Conservation (phyloP, 2,888 invertebrate genomes). For the Hirtodrosophila alboralis region DNA sequence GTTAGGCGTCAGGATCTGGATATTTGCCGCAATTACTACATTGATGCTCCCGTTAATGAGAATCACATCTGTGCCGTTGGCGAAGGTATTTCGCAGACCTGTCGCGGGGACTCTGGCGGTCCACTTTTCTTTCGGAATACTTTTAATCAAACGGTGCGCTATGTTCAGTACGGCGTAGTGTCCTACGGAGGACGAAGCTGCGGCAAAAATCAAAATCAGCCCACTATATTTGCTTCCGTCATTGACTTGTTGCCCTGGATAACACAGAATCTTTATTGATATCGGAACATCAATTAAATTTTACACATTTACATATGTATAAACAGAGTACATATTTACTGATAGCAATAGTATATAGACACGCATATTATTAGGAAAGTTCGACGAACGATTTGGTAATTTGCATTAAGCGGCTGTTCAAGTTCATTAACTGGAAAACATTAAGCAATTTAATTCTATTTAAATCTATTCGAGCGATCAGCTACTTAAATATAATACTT, state of each 20-base stretch:
- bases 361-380: constrained; percentile 48
- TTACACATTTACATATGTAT: not conserved
- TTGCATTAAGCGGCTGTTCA: constrained; percentile 49
- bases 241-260: constrained; percentile 86
- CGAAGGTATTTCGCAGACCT: constrained; percentile 53
- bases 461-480: not conserved
- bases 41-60: constrained; percentile 45
- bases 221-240: constrained; percentile 86
- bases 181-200: constrained; percentile 87
- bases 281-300: too few relatives aligned
- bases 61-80: constrained; percentile 81
- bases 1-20: constrained; percentile 47
- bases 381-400: constrained; percentile 58
- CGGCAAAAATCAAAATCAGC: constrained; percentile 82
- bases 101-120: constrained; percentile 79
- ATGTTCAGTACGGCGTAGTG: constrained; percentile 86
- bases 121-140: constrained; percentile 64
- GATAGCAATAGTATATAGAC: constrained; percentile 35
- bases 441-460: constrained; percentile 13
- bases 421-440: constrained; percentile 28
- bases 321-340: not conserved
- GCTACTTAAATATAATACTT: not conserved
- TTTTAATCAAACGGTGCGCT: constrained; percentile 58
- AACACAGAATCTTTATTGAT: constrained; percentile 71
- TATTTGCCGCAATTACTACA: constrained; percentile 66